Percentiles rank a stretch among this genome's conserved stretches.
Conservation (phyloP, 2,797 vertebrate species). For the Luscinia megarhynchos region DNA sequence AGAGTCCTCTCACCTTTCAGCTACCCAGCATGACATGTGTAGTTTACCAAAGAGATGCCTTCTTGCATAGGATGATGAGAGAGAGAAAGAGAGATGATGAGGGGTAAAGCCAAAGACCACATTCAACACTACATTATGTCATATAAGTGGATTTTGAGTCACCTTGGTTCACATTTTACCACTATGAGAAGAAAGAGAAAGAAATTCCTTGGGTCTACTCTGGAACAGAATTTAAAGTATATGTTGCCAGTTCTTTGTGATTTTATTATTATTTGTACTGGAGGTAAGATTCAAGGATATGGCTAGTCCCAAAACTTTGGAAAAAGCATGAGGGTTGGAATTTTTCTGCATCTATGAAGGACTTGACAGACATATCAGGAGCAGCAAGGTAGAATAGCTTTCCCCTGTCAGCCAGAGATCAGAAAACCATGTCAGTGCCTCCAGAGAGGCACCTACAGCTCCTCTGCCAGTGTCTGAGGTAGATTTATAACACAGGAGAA, state of each 20-base stretch:
- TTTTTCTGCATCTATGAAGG: neutral
- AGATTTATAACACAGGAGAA: neutral
- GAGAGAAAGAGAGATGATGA: neutral
- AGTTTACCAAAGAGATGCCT: neutral
- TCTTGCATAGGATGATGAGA: neutral
- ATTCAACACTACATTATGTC: neutral
- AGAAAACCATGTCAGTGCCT: neutral
- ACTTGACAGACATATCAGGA: fast-evolving
- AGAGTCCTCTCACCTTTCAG: neutral
- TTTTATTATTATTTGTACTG: neutral
- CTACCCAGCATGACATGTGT: fast-evolving
- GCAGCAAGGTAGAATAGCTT: neutral
- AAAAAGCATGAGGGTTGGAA: neutral
- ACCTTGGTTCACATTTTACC: neutral
- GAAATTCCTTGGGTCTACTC: neutral
- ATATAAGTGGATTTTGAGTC: neutral
- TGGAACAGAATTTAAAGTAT: neutral
- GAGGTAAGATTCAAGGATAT: neutral
- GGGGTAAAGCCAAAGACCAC: neutral
- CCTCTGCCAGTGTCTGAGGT: neutral
- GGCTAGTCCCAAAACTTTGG: neutral
- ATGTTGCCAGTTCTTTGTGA: neutral
- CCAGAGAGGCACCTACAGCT: neutral
- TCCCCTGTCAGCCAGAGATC: neutral
- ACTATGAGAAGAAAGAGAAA: neutral